Conservation (phyloP, 2,113 vertebrate species). For the Sphaerodactylus townsendi region DNA sequence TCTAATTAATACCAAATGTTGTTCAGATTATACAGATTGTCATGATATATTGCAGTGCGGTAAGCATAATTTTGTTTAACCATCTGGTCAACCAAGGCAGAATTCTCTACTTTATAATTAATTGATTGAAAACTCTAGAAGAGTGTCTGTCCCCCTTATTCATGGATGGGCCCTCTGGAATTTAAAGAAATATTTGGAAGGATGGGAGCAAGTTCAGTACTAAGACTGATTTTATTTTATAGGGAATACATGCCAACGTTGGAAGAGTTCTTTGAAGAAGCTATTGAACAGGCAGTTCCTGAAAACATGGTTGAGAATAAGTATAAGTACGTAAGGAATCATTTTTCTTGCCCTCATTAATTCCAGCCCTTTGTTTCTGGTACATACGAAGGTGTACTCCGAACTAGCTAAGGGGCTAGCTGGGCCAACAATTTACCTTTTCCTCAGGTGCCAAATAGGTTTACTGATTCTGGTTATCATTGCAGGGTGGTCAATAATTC, state of each 20-base stretch:
- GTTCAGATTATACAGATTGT: neutral
- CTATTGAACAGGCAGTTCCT: constrained; percentile 97
- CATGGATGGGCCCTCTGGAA: neutral
- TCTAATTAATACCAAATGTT: neutral
- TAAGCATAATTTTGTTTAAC: neutral
- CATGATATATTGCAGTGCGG: neutral
- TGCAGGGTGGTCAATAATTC: constrained; percentile 93
- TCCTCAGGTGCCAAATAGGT: neutral
- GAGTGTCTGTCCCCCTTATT: neutral
- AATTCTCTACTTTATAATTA: neutral
- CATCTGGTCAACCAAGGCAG: neutral
- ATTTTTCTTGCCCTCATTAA: neutral
- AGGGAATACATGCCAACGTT: constrained; percentile 97
- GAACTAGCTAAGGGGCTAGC: neutral
- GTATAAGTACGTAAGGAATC: constrained; percentile 86
- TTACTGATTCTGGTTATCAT: constrained; percentile 12
- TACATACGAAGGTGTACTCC: neutral
- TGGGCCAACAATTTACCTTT: neutral
- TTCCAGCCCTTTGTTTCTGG: neutral
- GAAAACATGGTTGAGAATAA: constrained; percentile 97
- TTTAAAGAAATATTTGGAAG: neutral
- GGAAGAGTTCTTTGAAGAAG: constrained; percentile 97
- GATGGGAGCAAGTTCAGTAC: neutral
- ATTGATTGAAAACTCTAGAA: neutral
- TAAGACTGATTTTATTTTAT: constrained; percentile 25